Base-by-base conservation (phyloP, 1,140 invertebrate species). In the Eupeodes corollae region DNA sequence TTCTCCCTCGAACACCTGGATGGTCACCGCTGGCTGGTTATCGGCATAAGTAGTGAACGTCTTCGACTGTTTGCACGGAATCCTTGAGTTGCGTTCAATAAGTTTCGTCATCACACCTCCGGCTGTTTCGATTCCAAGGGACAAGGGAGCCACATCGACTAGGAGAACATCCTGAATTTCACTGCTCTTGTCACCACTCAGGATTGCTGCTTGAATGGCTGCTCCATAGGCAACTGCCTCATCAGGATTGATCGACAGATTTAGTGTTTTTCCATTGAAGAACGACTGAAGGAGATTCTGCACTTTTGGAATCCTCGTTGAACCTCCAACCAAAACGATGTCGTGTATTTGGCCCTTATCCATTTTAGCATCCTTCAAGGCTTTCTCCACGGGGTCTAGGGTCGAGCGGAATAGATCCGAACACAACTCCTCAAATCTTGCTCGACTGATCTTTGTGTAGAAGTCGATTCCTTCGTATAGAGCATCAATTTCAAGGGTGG, bases 1-100 rank as follows among this genome's bases (percentile, higher is more conserved):
- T 63, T 88, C 85, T n/a, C 86, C 86, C 71, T 89, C 84, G 60
- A 76, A 88, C 10, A 88, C 80, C 68, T 85, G 78, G 21, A 85
- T 82, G 14, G 76, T 73, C 34, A 85, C 83, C 10, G 75, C 79
- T 1, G 81, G 75, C 56, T 87, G 83, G 58, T 86, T 84, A 54
- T 83, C 80, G 0, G 77, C 73, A 51, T 79, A 80, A 0, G 79
- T 83, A 0, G 79, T 80, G 55, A 83, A 83, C 0, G 73, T 77
- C 53, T 83, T 76, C 0, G 74, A 74, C 49, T 79, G 76, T 51
- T 80, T 81, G 40, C 76, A 78, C 0, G 82, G 81, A 51, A 84
- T 83, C 15, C 74, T 74, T 0, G 77, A 72, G 55, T 84, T 84
- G 8, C 79, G 61, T 52, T 83, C 72, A 44, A 84, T 75, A 19